These are phyloP conservation scores for Metalampra italica DNA, from an alignment of 2,888 invertebrate genomes.

Conservation along the genomic window DNA sequence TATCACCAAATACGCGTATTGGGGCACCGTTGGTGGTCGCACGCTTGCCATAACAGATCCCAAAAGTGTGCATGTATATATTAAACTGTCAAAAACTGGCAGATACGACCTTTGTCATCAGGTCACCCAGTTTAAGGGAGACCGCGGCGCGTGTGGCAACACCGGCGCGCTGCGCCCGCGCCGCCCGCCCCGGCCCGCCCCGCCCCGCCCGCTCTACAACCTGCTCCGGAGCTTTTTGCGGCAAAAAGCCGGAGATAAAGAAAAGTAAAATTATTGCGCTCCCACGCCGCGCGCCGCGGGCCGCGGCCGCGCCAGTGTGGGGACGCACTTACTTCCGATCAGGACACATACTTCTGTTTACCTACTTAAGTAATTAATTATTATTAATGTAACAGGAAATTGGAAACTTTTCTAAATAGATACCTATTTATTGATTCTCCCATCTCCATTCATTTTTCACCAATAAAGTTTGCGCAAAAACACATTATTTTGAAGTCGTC, in stretches of 20 bases:
- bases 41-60: no score
- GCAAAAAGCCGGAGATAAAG: conserved; percentile 50
- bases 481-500: no score
- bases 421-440: no score
- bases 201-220: conserved; percentile 36
- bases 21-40: no score
- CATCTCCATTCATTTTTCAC: no score
- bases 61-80: no score
- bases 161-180: conserved; percentile 7
- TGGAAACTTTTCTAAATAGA: no score
- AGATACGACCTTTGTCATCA: background rate
- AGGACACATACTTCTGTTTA: background rate
- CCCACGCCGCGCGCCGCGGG: conserved; percentile 31
- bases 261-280: conserved; percentile 57
- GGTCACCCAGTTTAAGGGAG: background rate
- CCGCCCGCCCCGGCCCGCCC: conserved; percentile 19
- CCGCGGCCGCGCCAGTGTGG: background rate
- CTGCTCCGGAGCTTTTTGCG: conserved; percentile 63
- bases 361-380: no score
- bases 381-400: no score
- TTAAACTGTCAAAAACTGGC: no score
- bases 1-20: no score
- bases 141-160: background rate
- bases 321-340: background rate
- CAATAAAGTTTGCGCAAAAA: no score